Percentiles rank a stretch among this genome's conserved stretches.
Evolutionary conservation across 2,888 invertebrate species (phyloP).

Genomic region (Apamea epomidion): DNA sequence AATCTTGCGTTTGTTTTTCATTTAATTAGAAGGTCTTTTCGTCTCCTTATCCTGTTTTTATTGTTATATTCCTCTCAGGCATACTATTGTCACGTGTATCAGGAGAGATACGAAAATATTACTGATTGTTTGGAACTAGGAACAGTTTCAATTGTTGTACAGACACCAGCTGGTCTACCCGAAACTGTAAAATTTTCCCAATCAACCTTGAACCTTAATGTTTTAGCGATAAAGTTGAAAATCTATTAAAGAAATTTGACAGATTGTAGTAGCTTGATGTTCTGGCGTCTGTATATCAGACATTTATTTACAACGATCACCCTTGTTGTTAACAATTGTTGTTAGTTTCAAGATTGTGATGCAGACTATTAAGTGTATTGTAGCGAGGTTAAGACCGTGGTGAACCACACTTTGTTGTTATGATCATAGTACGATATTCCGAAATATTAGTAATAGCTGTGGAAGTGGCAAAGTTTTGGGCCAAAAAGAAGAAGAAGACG

Average conservation of each 20-base stretch:
- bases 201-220: too few species aligned
- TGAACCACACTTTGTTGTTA: neutral
- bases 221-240: too few species aligned
- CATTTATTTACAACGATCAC: too few species aligned
- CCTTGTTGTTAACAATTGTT: neutral
- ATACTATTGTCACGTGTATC: conserved; percentile 67
- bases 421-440: neutral
- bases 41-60: conserved; percentile 80
- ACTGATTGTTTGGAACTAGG: neutral
- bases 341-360: neutral
- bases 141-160: neutral
- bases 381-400: neutral
- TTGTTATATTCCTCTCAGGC: conserved; percentile 71
- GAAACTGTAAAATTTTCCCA: too few species aligned
- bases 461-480: too few species aligned
- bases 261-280: too few species aligned
- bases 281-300: too few species aligned
- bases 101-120: neutral
- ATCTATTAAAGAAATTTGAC: too few species aligned
- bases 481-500: neutral
- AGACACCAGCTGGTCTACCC: too few species aligned
- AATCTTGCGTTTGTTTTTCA: conserved; percentile 82
- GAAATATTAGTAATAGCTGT: neutral
- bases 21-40: conserved; percentile 82
- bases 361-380: neutral